phyloP scores from a whole-genome alignment of 2,113 vertebrate species.

The Lontra canadensis region DNA sequence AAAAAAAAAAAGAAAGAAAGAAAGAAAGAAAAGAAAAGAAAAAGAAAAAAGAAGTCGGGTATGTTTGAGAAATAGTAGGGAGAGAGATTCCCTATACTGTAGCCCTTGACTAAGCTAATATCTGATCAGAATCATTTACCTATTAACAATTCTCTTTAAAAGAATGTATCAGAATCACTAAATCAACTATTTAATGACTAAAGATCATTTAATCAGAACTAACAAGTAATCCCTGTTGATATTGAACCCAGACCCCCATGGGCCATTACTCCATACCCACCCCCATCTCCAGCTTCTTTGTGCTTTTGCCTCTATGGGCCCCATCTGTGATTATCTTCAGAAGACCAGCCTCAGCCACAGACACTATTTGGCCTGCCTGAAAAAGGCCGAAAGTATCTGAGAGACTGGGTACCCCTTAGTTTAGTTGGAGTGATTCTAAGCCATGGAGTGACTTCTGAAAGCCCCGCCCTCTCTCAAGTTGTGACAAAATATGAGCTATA shows the following conservation, averaged over 20 bases:
- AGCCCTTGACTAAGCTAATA: not conserved
- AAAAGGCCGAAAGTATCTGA: not conserved
- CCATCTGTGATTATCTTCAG: not conserved
- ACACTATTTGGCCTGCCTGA: not conserved
- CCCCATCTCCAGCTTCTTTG: not conserved
- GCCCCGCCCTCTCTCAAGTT: not conserved
- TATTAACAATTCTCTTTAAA: not conserved
- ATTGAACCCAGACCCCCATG: not conserved
- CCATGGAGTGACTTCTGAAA: not conserved
- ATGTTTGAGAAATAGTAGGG: not conserved
- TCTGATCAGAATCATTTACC: not conserved
- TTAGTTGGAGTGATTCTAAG: not conserved
- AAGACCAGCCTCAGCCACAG: not conserved
- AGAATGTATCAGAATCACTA: not conserved
- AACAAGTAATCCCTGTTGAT: not conserved
- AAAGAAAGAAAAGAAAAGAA: not conserved
- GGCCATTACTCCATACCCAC: not conserved
- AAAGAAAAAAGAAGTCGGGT: not conserved
- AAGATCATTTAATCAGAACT: not conserved
- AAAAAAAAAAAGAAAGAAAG: no score
- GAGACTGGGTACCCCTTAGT: not conserved
- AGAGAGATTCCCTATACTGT: not conserved
- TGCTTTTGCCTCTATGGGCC: no score
- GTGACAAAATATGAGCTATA: not conserved
- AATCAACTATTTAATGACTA: not conserved